Conservation (phyloP, 2,797 vertebrate genomes). For the Nannoperca australis region DNA sequence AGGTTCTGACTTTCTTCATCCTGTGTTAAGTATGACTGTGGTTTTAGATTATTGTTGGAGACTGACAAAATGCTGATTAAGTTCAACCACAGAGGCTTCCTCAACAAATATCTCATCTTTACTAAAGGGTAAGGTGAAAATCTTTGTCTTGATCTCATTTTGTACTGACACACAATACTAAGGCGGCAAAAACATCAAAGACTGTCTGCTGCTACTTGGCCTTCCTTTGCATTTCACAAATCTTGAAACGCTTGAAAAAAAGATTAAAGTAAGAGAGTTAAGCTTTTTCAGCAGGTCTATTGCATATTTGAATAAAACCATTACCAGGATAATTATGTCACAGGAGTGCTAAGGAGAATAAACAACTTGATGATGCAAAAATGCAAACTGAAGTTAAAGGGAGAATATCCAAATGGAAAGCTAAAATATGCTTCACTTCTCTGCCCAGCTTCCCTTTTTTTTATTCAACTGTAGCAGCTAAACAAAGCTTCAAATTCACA, state of each 20-base stretch:
- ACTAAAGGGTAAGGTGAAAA: constrained; percentile 71
- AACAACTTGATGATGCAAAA: constrained; percentile 77
- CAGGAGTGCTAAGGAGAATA: constrained; percentile 66
- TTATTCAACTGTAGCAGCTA: constrained; percentile 74
- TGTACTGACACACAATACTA: constrained; percentile 68
- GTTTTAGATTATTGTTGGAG: constrained; percentile 81
- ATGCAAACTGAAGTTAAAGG: constrained; percentile 62
- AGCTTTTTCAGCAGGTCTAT: constrained; percentile 69
- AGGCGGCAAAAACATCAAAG: constrained; percentile 78
- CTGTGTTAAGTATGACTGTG: constrained; percentile 78
- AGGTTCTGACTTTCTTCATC: constrained; percentile 75
- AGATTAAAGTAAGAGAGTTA: constrained; percentile 72
- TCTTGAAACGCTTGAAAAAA: constrained; percentile 55
- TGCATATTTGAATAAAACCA: constrained; percentile 72
- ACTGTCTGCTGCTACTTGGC: constrained; percentile 49
- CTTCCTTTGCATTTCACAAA: constrained; percentile 71
- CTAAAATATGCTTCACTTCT: constrained; percentile 49
- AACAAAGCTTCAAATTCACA: constrained; percentile 84
- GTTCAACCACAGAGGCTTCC: constrained; percentile 81
- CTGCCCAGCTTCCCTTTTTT: constrained; percentile 41
- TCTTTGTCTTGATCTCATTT: constrained; percentile 77
- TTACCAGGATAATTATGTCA: constrained; percentile 75
- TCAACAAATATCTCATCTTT: constrained; percentile 79
- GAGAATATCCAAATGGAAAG: constrained; percentile 62
- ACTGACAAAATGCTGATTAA: constrained; percentile 79